A percentile compares a stretch with the other conserved stretches of the same genome.
Conservation (phyloP, 1,140 invertebrate species). For the Macrostomum lignano region DNA sequence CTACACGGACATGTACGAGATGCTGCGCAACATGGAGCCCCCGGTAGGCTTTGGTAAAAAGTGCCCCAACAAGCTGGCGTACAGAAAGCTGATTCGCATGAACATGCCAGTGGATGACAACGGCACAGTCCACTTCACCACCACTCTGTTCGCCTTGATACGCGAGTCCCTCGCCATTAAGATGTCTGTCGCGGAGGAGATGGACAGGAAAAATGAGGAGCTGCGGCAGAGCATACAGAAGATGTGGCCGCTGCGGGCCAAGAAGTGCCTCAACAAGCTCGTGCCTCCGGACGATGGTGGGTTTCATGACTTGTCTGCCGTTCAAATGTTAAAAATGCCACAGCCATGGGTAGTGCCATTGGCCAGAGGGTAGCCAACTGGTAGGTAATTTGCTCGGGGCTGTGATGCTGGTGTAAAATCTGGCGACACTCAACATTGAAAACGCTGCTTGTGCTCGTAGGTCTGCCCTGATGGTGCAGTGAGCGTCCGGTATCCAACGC, state of each 20-base stretch:
- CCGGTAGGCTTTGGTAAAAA: conserved; percentile 97
- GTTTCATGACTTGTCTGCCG: too few species aligned
- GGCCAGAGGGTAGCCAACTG: too few species aligned
- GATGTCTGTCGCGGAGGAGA: conserved; percentile 85
- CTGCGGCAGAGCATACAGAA: conserved; percentile 72
- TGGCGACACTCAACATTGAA: too few species aligned
- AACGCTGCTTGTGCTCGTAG: too few species aligned
- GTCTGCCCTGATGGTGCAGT: too few species aligned
- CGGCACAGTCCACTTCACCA: conserved; percentile 88
- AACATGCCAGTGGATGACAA: conserved; percentile 91
- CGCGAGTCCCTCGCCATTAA: conserved; percentile 93
- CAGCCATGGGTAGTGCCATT: too few species aligned
- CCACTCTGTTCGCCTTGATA: conserved; percentile 88
- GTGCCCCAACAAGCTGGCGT: conserved; percentile 89
- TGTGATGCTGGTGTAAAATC: too few species aligned
- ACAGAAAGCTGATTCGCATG: conserved; percentile 94
- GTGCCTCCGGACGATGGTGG: conserved; percentile 57
- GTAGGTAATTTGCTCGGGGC: too few species aligned
- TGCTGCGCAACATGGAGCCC: conserved; percentile 97
- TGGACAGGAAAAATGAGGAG: conserved; percentile 92
- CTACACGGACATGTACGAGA: conserved; percentile 97
- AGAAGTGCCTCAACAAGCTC: conserved; percentile 46
- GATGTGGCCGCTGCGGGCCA: conserved; percentile 85
- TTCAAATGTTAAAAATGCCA: too few species aligned
- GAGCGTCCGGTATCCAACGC: too few species aligned